Evolutionary conservation across 2,113 vertebrate genomes (phyloP), one percentile per base, ranked within the genome.

Genomic region (Gambusia holbrooki): DNA sequence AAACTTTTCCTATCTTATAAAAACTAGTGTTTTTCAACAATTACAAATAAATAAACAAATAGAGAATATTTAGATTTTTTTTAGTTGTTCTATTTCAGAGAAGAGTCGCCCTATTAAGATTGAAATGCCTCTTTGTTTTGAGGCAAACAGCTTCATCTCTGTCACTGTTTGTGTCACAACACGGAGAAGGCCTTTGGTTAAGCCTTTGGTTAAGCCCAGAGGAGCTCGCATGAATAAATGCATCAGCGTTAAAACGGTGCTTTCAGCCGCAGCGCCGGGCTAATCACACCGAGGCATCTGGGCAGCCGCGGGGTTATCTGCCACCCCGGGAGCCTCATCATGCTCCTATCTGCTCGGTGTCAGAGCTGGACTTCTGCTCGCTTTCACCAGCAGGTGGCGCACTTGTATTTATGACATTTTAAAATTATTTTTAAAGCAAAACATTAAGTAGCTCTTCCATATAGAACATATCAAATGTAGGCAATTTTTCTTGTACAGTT

Each of bases 341-440:
- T 74, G 33, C 1, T 48, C 73, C 77, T 73, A 84, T 82, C 78
- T n/a, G 33, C 30, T 27, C 60, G 17, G n/a, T 33, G 3, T 29
- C 69, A 30, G n/a, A 25, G 37, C 29, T 6, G 0, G 4, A 28
- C 61, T 61, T 14, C 33, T 76, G 45, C 82, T 69, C 10, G 37
- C 51, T 4, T 0, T 42, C 63, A 60, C 87, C 90, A 87, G 82
- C 77, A 90, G 90, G 51, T 80, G 89, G 84, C 73, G 15, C 25
- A 7, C 66, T 35, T 5, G 33, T 13, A 54, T 77, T 32, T 17
- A 61, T 70, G 6, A 25, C 30, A 4, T 72, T 29, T 7, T 4
- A 58, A 0, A 42, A 28, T 22, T 6, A 5, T 22, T 27, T 58
- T 58, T 11, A 58, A 42, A 67, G n/a, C 33, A 37, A 67, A 60